Base-by-base conservation (phyloP, 2,113 vertebrate species). In the Petrocephalus microphthalmus region DNA sequence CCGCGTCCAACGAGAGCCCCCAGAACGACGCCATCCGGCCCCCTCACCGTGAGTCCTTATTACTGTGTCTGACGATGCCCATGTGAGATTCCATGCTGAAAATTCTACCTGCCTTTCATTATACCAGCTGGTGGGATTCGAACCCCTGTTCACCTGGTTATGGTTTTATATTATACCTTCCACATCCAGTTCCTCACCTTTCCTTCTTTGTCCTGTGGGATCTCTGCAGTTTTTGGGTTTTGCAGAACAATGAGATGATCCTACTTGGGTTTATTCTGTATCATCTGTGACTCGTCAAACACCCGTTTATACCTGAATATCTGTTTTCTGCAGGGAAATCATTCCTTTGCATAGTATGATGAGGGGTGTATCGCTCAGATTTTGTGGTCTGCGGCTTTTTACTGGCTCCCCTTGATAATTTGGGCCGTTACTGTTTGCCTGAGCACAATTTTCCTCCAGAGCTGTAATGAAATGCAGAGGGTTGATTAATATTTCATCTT, bases 1-100 rank as follows among this genome's bases (percentile, higher is more conserved):
- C 98, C 0, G 96, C 96, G 78, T 96, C 97, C 93, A 98, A 97
- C 93, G 97, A 97, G 90, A 96, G 96, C 10, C 5, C 90, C n/a
- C 96, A 96, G 87, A 95, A 95, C 0, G 97, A 98, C 90, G 95
- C 95, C 89, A 93, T 92, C 93, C 93, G 93, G 60, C 89, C 93
- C 4, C 45, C 94, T n/a, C 96, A 94, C 87, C 91, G 98, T 99
- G 94, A 98, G 98, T 97, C 78, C 0, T 11, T 84, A 3, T 51
- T 64, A 29, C 15, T 78, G 11, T 8, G 13, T 45, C 8, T 87
- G 8, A 19, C 13, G 19, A 1, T n/a, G 5, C 51, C 51, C 51
- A 7, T 56, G 82, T 49, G 82, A 47, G 22, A n/a, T 5, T 6
- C 3, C 82, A 84, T 10, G 22, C 22, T 47, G 42, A 25, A n/a